A percentile compares a stretch with the other conserved stretches of the same genome.
Conservation (phyloP, 1,140 invertebrate genomes). For the Apis mellifera region Amel_HAv3.1 CM009942.2:1909501-1910000, state of each 20-base stretch:
- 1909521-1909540: neutral
- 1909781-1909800: too few relatives aligned
- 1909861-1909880: neutral
- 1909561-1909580: neutral
- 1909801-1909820: too few relatives aligned
- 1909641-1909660: neutral
- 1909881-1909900: neutral
- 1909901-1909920: too few relatives aligned
- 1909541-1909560: neutral
- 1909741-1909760: neutral
- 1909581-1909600: neutral
- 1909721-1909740: too few relatives aligned
- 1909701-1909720: too few relatives aligned
- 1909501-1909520: neutral
- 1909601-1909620: neutral
- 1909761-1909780: neutral
- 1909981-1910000: too few relatives aligned
- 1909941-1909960: too few relatives aligned
- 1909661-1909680: neutral
- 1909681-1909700: neutral
- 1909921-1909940: too few relatives aligned
- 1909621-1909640: neutral
- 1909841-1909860: too few relatives aligned
- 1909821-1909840: too few relatives aligned
- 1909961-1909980: too few relatives aligned